These are phyloP conservation scores for Rugalucina vietnamica DNA, from an alignment of 2,888 invertebrate genomes.

Conservation along the genomic window DNA sequence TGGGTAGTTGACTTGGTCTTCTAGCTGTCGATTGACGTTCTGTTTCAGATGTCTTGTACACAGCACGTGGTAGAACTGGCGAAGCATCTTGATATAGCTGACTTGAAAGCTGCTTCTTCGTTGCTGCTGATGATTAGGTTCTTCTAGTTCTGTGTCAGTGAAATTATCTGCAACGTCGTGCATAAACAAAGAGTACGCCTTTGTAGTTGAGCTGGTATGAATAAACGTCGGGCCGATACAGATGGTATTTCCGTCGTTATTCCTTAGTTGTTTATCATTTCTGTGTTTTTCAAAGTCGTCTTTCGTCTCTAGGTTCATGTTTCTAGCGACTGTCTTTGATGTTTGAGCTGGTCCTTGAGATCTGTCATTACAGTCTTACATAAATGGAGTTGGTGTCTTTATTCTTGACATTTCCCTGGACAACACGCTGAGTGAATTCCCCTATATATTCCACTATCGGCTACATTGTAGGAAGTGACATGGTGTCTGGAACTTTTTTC, in stretches of 20 bases:
- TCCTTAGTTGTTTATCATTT: no score
- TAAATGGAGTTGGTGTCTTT: neutral
- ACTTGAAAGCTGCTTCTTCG: neutral
- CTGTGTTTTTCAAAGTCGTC: neutral
- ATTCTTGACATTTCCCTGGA: neutral
- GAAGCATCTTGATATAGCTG: neutral
- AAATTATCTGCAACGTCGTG: constrained; percentile 1
- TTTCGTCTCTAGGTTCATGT: neutral
- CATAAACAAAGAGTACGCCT: neutral
- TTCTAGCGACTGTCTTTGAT: neutral
- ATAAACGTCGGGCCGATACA: constrained; percentile 16
- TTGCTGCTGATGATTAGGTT: neutral
- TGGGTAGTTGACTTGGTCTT: neutral
- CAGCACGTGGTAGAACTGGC: neutral
- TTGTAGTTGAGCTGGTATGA: neutral
- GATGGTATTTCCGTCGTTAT: no score
- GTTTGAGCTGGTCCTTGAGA: neutral
- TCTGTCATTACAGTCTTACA: neutral
- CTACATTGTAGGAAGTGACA: neutral
- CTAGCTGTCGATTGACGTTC: constrained; percentile 25
- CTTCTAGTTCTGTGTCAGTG: neutral
- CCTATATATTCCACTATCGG: neutral
- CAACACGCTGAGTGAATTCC: neutral
- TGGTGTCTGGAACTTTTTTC: neutral
- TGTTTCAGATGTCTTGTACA: constrained; percentile 41